phyloP scores from a whole-genome alignment of 2,113 vertebrate species.

The Prionailurus viverrinus region DNA sequence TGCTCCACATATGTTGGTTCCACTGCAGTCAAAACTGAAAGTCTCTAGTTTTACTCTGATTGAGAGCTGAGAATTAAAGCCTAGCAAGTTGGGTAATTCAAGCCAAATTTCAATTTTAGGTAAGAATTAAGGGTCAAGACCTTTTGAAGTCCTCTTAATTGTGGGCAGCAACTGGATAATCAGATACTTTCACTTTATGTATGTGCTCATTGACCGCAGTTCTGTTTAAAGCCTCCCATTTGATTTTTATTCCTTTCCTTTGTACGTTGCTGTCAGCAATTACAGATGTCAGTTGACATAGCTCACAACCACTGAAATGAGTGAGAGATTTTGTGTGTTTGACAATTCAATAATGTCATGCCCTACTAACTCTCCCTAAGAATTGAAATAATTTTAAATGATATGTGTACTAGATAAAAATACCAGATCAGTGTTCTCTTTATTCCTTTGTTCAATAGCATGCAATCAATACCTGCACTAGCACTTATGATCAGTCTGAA shows the following conservation, averaged over 20 bases:
- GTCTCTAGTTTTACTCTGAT: conserved; percentile 30
- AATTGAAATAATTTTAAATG: conserved; percentile 49
- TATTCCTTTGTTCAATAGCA: background rate
- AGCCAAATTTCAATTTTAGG: background rate
- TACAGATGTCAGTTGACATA: background rate
- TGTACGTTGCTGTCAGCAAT: background rate
- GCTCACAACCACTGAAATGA: background rate
- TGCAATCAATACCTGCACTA: background rate
- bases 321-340: conserved; percentile 23
- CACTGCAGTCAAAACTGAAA: conserved; percentile 44
- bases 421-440: background rate
- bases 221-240: background rate
- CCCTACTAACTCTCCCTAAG: background rate
- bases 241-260: background rate
- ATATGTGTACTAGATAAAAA: conserved; percentile 12
- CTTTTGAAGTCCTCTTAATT: background rate
- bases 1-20: conserved; percentile 59
- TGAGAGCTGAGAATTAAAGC: conserved; percentile 34
- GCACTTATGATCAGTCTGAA: background rate
- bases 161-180: background rate
- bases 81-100: conserved; percentile 9
- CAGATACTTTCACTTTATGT: background rate
- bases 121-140: background rate
- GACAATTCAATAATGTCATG: background rate
- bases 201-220: background rate